A percentile compares a stretch with the other conserved stretches of the same genome.
Evolutionary conservation across 1,140 invertebrate species (phyloP).

Genomic region (Eufriesea mexicana): DNA sequence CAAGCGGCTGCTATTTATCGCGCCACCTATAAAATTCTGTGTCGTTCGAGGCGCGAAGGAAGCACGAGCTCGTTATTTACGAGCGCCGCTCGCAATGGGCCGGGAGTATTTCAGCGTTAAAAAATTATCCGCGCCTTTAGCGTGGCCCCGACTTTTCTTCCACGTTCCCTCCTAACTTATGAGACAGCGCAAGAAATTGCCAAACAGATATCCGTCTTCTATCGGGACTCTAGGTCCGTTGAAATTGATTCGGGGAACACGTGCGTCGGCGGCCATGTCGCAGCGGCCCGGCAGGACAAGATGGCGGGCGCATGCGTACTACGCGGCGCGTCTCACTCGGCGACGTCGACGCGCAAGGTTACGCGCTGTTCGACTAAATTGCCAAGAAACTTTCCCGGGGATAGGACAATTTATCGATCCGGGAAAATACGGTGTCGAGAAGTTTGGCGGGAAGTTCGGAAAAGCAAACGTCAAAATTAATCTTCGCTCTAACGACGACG

Average conservation of each 20-base stretch:
- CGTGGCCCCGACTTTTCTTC: constrained; percentile 27
- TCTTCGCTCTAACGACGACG: background rate
- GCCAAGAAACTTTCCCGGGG: constrained; percentile 35
- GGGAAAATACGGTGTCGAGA: background rate
- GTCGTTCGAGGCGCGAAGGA: background rate
- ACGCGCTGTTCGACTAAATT: constrained; percentile 49
- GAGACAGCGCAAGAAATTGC: background rate
- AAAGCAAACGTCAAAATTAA: constrained; percentile 16
- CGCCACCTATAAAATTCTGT: constrained; percentile 42
- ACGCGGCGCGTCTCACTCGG: constrained; percentile 13
- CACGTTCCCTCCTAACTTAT: background rate
- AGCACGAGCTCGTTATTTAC: constrained; percentile 33
- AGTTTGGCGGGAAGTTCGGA: background rate
- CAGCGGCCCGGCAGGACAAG: no score
- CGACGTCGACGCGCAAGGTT: background rate
- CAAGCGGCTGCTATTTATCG: constrained; percentile 48
- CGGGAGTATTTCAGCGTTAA: constrained; percentile 23
- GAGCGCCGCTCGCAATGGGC: background rate
- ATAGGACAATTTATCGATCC: constrained; percentile 13
- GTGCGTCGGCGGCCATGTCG: background rate
- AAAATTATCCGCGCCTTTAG: constrained; percentile 16
- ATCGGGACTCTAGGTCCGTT: background rate
- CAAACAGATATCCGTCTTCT: background rate
- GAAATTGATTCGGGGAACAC: background rate
- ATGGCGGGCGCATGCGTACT: no score